These are phyloP conservation scores for Kryphioiulus occultus DNA, from an alignment of 2,888 invertebrate genomes.

Conservation along the genomic window DNA sequence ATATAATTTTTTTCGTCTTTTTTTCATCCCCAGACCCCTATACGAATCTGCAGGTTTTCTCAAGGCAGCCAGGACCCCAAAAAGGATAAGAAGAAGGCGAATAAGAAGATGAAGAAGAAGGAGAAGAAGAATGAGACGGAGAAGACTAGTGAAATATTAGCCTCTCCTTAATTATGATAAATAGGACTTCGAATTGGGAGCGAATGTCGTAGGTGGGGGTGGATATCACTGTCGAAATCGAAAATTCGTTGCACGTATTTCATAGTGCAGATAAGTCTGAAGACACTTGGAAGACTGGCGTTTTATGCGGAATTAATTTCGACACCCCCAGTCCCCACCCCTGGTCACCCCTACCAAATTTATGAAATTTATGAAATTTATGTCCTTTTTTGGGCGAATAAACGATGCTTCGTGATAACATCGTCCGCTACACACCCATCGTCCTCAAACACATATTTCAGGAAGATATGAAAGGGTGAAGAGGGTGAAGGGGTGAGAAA, in stretches of 20 bases:
- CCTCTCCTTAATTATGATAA: conserved; percentile 12
- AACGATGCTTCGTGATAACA: neutral
- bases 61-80: neutral
- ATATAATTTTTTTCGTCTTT: neutral
- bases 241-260: neutral
- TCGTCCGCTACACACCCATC: neutral
- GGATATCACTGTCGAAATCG: neutral
- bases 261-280: neutral
- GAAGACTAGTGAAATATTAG: conserved; percentile 2
- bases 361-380: too few species aligned
- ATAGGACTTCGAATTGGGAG: conserved; percentile 3
- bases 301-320: neutral
- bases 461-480: too few species aligned
- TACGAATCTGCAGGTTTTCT: neutral
- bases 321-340: neutral
- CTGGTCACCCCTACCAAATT: neutral
- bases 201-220: neutral
- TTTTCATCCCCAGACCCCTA: neutral
- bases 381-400: neutral
- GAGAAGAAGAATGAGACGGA: neutral
- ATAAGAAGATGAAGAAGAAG: neutral
- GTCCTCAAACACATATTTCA: too few species aligned
- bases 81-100: neutral
- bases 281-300: neutral
- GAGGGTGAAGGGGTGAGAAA: too few species aligned